phyloP scores from a whole-genome alignment of 2,888 invertebrate species.

The Folsomia candida region DNA sequence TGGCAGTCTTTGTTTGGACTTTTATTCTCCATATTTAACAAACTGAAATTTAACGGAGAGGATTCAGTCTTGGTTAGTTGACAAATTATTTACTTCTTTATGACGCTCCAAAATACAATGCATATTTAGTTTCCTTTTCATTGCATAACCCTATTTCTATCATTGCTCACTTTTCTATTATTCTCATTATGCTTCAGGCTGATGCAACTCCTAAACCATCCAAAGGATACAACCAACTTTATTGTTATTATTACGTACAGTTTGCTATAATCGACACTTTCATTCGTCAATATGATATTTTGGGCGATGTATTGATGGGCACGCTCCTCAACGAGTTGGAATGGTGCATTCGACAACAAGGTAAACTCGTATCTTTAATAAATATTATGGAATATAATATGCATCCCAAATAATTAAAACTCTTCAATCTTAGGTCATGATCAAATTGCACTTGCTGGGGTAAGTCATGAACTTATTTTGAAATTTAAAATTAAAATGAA shows the following conservation, averaged over 20 bases:
- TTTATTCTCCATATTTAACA: slow-evolving; percentile 35
- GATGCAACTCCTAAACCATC: background rate
- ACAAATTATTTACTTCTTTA: background rate
- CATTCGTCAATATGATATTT: slow-evolving; percentile 30
- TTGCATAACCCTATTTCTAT: background rate
- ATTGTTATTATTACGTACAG: slow-evolving; percentile 47
- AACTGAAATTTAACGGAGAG: slow-evolving; percentile 33
- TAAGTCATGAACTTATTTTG: no score
- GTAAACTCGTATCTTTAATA: no score
- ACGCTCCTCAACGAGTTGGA: slow-evolving; percentile 32
- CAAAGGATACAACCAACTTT: slow-evolving; percentile 42
- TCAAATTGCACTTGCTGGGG: slow-evolving; percentile 40
- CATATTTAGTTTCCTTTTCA: background rate
- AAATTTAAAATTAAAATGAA: no score
- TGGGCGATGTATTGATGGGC: slow-evolving; percentile 27
- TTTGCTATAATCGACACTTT: slow-evolving; percentile 45
- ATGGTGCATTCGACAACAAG: slow-evolving; percentile 45
- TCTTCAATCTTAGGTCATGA: slow-evolving; percentile 32
- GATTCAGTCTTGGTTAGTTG: slow-evolving; percentile 30
- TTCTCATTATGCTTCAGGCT: background rate
- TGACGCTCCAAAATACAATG: background rate
- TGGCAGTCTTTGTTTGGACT: slow-evolving; percentile 39
- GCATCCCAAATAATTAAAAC: background rate
- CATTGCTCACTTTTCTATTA: background rate
- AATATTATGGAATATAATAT: no score